Evolutionary conservation across 2,113 vertebrate species (phyloP).

Genomic region (Sapajus apella): DNA sequence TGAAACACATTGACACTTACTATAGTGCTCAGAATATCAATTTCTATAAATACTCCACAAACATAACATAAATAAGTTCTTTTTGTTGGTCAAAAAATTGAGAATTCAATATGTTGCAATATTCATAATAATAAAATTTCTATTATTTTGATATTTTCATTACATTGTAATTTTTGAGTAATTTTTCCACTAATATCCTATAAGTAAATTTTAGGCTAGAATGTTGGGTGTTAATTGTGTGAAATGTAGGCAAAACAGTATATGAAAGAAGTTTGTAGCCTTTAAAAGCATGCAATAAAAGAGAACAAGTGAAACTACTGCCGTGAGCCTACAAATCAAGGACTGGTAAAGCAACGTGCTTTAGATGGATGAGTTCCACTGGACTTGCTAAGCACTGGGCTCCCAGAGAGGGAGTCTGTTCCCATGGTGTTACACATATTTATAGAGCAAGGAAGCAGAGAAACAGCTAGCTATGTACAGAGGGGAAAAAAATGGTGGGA

Average conservation of each 20-base stretch:
- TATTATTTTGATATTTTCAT: not conserved
- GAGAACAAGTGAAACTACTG: not conserved
- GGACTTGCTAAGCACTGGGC: fast-evolving
- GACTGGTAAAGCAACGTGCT: not conserved
- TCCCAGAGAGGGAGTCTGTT: not conserved
- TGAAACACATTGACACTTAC: not conserved
- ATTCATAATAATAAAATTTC: not conserved
- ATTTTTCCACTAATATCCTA: not conserved
- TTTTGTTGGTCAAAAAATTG: not conserved
- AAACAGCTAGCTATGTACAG: not conserved
- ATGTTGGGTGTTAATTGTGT: not conserved
- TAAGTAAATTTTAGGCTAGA: not conserved
- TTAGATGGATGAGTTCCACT: not conserved
- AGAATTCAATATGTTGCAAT: not conserved
- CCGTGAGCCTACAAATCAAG: not conserved
- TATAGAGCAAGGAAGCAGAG: not conserved
- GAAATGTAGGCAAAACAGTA: not conserved
- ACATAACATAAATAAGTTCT: not conserved
- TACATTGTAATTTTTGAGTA: not conserved
- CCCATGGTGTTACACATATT: not conserved
- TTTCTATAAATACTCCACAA: not conserved
- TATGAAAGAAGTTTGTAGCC: not conserved
- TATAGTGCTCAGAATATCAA: not conserved
- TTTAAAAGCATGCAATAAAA: not conserved
- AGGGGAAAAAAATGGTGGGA: not conserved